phyloP scores from a whole-genome alignment of 1,140 invertebrate genomes.

The Papilio polyxenes region DNA sequence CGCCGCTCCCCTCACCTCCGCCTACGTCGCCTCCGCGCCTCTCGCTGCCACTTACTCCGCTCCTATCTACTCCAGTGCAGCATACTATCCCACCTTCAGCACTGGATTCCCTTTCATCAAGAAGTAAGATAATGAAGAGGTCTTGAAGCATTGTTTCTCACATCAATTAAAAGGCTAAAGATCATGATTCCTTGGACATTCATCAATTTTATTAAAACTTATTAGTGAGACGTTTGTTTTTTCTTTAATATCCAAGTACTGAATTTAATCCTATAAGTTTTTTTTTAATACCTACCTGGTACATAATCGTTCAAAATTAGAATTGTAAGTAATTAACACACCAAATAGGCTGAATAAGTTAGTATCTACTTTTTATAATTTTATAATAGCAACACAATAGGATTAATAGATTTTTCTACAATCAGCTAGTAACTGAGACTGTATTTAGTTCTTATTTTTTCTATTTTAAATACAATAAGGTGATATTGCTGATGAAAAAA shows the following conservation, averaged over 20 bases:
- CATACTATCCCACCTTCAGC: neutral
- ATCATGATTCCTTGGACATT: neutral
- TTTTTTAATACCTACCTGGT: neutral
- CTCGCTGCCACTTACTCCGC: neutral
- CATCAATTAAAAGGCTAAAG: neutral
- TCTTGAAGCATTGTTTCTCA: neutral
- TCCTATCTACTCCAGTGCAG: neutral
- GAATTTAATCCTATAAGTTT: no score
- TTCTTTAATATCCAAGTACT: neutral
- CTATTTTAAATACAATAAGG: no score
- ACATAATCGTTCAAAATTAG: neutral
- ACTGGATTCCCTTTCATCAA: constrained; percentile 23
- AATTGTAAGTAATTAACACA: neutral
- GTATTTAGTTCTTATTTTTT: no score
- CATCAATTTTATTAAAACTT: neutral
- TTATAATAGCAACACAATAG: no score
- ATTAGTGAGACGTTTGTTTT: neutral
- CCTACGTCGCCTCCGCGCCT: neutral
- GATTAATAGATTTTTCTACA: no score
- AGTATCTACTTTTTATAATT: no score
- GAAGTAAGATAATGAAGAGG: neutral
- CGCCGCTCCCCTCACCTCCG: neutral
- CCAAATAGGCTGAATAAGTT: neutral
- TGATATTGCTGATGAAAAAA: no score
- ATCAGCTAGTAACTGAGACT: no score